phyloP scores from a whole-genome alignment of 2,113 vertebrate genomes.

The Eidolon helvum region DNA sequence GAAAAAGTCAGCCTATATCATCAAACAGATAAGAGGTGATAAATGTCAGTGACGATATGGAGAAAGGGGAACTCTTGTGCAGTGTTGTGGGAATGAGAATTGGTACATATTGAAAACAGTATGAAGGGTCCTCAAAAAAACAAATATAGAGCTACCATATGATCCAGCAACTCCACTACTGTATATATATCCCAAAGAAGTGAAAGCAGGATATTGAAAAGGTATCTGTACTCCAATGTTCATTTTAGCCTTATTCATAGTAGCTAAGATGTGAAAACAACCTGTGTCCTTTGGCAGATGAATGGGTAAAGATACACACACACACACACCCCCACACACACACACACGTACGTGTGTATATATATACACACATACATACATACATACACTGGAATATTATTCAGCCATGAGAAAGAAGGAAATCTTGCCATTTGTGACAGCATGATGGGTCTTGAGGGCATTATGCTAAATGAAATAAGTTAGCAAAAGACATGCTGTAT shows the following conservation, averaged over 20 bases:
- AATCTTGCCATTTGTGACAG: not conserved
- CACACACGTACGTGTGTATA: too few species aligned
- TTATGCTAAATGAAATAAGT: not conserved
- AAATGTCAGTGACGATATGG: not conserved
- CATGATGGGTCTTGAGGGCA: not conserved
- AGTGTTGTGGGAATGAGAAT: too few species aligned
- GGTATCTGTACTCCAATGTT: not conserved
- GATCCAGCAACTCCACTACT: not conserved
- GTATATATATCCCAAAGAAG: not conserved
- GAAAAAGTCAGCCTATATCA: not conserved
- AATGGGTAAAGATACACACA: not conserved
- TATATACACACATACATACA: too few species aligned
- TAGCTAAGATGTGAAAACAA: not conserved
- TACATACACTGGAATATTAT: not conserved
- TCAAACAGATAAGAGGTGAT: not conserved
- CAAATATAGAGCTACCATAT: not conserved
- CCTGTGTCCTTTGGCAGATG: not conserved
- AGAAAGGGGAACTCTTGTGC: not conserved
- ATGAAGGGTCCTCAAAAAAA: not conserved
- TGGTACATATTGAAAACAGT: not conserved
- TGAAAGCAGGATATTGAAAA: not conserved
- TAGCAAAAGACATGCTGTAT: not conserved
- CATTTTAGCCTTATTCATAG: not conserved
- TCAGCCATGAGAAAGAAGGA: not conserved
- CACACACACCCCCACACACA: too few species aligned